Percentiles rank a stretch among this genome's conserved stretches.
phyloP scores from a whole-genome alignment of 2,888 invertebrate genomes.

The Brachypalpus laphriformis region DNA sequence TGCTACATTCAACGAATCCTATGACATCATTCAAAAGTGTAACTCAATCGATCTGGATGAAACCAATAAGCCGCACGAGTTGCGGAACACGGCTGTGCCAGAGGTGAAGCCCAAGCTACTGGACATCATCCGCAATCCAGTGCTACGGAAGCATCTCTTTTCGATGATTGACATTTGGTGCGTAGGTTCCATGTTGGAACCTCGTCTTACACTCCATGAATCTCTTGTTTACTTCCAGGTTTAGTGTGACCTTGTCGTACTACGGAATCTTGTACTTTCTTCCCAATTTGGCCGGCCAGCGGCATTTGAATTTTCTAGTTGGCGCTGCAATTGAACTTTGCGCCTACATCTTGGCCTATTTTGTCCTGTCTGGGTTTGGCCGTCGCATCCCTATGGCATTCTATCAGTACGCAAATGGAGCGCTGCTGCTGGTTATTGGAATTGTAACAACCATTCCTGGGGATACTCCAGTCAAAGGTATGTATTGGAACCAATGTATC shows the following conservation, averaged over 20 bases:
- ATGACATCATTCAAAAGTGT: slow-evolving; percentile 67
- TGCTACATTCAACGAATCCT: slow-evolving; percentile 77
- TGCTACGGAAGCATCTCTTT: slow-evolving; percentile 74
- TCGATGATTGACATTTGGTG: slow-evolving; percentile 78
- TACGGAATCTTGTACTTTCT: slow-evolving; percentile 82
- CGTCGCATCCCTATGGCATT: slow-evolving; percentile 82
- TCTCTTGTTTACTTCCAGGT: slow-evolving; percentile 71
- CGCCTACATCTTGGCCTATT: slow-evolving; percentile 81
- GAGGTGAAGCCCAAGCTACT: slow-evolving; percentile 18
- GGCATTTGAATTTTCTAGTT: slow-evolving; percentile 83
- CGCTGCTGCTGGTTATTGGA: slow-evolving; percentile 81
- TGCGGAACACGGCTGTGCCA: neutral
- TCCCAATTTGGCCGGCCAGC: slow-evolving; percentile 82
- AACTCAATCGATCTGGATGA: slow-evolving; percentile 41
- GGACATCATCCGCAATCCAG: slow-evolving; percentile 54
- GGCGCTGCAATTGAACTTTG: slow-evolving; percentile 83
- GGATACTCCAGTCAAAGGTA: slow-evolving; percentile 43
- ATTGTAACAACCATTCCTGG: slow-evolving; percentile 73
- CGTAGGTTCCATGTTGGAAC: neutral
- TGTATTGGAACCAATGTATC: neutral
- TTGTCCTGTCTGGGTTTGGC: slow-evolving; percentile 81
- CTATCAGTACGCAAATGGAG: slow-evolving; percentile 81
- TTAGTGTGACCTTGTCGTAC: slow-evolving; percentile 82
- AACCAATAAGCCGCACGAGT: neutral
- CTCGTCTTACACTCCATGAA: neutral